These are phyloP conservation scores for Sarcophaga peregrina DNA, from an alignment of 1,140 invertebrate species.

Conservation along the genomic window DNA sequence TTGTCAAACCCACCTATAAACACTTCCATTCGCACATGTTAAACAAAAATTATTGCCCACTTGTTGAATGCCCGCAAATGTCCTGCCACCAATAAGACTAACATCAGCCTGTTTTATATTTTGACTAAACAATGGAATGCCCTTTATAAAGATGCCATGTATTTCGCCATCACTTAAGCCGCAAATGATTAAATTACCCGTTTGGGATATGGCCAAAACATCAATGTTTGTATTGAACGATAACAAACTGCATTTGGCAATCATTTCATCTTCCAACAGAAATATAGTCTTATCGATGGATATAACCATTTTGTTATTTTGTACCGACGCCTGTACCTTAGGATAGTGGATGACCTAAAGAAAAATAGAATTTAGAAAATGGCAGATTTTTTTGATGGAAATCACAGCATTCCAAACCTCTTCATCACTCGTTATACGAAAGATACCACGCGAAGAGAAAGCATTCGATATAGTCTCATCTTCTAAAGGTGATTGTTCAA, in stretches of 20 bases:
- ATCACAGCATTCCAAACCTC: slow-evolving; percentile 47
- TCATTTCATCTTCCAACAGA: slow-evolving; percentile 61
- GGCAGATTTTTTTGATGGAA: not conserved
- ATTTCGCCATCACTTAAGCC: slow-evolving; percentile 61
- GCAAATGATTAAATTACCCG: slow-evolving; percentile 61
- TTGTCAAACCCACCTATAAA: slow-evolving; percentile 53
- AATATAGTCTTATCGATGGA: slow-evolving; percentile 60
- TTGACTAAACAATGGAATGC: slow-evolving; percentile 53
- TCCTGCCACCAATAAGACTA: slow-evolving; percentile 45
- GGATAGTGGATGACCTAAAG: slow-evolving; percentile 55
- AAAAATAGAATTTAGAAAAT: not conserved
- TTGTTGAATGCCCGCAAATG: slow-evolving; percentile 56
- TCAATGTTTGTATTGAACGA: slow-evolving; percentile 58
- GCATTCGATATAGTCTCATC: slow-evolving; percentile 63
- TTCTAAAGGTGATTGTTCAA: slow-evolving; percentile 57
- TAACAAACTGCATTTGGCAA: slow-evolving; percentile 58
- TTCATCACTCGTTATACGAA: slow-evolving; percentile 59
- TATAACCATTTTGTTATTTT: slow-evolving; percentile 60
- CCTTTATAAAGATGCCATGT: slow-evolving; percentile 61
- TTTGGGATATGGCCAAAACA: slow-evolving; percentile 55
- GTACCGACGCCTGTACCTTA: slow-evolving; percentile 52
- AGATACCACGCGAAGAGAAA: slow-evolving; percentile 61
- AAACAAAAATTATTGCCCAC: slow-evolving; percentile 54
- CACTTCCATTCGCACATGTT: slow-evolving; percentile 58
- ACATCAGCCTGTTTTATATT: slow-evolving; percentile 56